phyloP scores from a whole-genome alignment of 2,113 vertebrate species.

The Eulacestoma nigropectus region DNA sequence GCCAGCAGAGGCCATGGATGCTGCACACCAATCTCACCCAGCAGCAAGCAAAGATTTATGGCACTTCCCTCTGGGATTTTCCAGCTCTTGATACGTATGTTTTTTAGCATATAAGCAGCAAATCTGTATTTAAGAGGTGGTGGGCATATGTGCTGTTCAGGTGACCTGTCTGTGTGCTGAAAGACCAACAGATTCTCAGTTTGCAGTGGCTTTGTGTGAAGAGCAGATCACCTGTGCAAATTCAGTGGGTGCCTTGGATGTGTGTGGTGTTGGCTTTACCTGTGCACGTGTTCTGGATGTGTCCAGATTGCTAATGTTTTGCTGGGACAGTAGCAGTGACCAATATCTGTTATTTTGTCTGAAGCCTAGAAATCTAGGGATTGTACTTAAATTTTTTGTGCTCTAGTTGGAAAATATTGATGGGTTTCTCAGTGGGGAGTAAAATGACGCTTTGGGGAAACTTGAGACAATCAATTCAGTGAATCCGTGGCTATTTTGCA shows the following conservation, averaged over 20 bases:
- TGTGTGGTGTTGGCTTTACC: background rate
- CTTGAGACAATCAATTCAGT: background rate
- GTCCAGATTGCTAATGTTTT: background rate
- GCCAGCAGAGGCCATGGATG: background rate
- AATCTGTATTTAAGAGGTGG: background rate
- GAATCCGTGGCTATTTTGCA: background rate
- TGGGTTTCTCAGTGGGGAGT: background rate
- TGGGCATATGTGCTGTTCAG: background rate
- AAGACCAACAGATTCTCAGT: fast-evolving
- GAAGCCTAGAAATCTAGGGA: background rate
- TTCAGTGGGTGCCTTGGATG: background rate
- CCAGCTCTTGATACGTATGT: background rate
- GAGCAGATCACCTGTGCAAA: background rate
- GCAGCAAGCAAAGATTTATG: background rate
- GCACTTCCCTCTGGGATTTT: background rate
- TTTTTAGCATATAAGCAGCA: background rate
- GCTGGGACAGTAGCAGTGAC: background rate
- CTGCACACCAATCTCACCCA: background rate
- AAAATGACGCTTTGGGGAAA: background rate
- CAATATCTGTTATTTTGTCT: background rate
- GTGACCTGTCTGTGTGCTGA: background rate
- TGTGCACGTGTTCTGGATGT: fast-evolving
- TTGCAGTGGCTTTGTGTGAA: background rate
- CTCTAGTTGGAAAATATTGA: background rate
- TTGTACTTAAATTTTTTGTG: background rate